phyloP scores from a whole-genome alignment of 2,888 invertebrate genomes.

The Athalia cordata region DNA sequence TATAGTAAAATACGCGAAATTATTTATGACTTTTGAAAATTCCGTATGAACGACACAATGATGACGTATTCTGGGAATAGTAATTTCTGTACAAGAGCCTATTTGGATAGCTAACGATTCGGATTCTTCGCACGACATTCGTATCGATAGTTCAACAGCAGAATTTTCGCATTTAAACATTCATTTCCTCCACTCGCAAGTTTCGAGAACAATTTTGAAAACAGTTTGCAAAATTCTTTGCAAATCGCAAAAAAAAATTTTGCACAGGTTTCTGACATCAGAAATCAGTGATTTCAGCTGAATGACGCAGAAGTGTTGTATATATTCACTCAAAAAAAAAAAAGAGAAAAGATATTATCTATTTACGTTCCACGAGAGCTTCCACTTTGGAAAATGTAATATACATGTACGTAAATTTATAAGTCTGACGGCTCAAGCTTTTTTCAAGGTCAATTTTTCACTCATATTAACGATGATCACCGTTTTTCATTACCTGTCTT shows the following conservation, averaged over 20 bases:
- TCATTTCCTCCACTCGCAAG: no score
- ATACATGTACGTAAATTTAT: constrained; percentile 4
- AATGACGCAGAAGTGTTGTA: constrained; percentile 22
- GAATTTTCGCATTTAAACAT: no score
- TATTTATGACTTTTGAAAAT: no score
- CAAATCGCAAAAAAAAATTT: no score
- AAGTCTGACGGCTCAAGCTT: constrained; percentile 16
- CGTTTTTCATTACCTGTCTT: not conserved
- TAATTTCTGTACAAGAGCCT: no score
- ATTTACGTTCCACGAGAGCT: constrained; percentile 27
- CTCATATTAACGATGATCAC: not conserved
- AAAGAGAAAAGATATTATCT: not conserved
- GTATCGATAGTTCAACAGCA: no score
- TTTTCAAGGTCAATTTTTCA: not conserved
- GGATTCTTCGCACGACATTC: not conserved
- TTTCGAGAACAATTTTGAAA: not conserved
- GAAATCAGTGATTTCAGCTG: constrained; percentile 16
- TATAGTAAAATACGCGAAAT: no score
- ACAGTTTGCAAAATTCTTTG: not conserved
- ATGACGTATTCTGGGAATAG: no score
- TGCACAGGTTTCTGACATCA: not conserved
- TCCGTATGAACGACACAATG: no score
- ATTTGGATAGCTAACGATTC: not conserved
- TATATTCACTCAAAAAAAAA: not conserved
- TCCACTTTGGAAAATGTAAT: constrained; percentile 20